Base-by-base conservation (phyloP, 2,113 vertebrate species). In the Paratilapia polleni region DNA sequence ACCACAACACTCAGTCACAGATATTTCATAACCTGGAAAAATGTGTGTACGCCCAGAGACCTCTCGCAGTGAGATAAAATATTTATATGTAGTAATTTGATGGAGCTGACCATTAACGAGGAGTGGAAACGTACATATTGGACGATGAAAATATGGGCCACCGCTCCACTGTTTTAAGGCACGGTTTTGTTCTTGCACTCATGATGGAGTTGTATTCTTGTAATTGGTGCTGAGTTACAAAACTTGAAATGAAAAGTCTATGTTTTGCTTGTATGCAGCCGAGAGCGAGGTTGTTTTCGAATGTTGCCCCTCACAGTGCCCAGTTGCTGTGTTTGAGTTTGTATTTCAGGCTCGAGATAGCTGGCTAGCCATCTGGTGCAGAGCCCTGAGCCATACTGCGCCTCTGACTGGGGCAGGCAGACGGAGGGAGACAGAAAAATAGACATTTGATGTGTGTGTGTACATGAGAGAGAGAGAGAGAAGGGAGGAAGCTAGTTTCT, bases 271-370 rank as follows among this genome's bases (percentile, higher is more conserved):
- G 36, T 24, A 31, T 63, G 62, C 20, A n/a, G 60, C 68, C 14
- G 10, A 47, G 15, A 79, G 52, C 26, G 47, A 24, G 78, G 58
- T 75, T 82, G 74, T 62, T 83, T 80, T 64, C 15, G 9, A 79
- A 59, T 26, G 73, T 49, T 49, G 75, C 54, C n/a, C 26, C 74
- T 86, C 36, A 52, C 83, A 43, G 78, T 36, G 57, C 77, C 84
- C 75, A 47, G 49, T 68, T 6, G 26, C 64, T 76, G 22, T 83
- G 73, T 81, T 82, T 86, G 81, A 47, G 58, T 86, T 85, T 87
- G 75, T 79, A 64, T 91, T 90, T 88, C 84, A 89, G 88, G 88
- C 78, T 90, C 73, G 76, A 73, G 82, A 87, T 91, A 83, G 90
- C 86, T 62, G 73, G 79, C 60, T 58, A 81, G 36, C 79, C 89